Percentiles rank a stretch among this genome's conserved stretches.
Evolutionary conservation across 2,113 vertebrate genomes (phyloP).

Genomic region (Boulengeromyrus knoepffleri): DNA sequence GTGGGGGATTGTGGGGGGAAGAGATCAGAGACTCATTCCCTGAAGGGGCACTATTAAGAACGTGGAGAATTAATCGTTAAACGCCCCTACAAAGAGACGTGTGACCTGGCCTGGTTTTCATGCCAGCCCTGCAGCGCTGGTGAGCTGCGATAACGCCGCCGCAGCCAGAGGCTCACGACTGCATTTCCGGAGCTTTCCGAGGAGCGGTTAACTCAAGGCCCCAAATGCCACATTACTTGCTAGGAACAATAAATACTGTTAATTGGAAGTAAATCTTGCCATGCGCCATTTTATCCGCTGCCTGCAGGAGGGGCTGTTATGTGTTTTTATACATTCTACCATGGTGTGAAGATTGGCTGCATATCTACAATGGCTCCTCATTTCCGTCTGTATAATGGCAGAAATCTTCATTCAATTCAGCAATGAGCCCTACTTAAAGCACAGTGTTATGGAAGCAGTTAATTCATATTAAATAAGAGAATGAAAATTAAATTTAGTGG

Average conservation of each 20-base stretch:
- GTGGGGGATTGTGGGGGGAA: neutral
- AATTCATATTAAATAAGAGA: neutral
- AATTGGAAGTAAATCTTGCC: slow-evolving; percentile 11
- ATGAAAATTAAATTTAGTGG: neutral
- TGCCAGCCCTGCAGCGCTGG: neutral
- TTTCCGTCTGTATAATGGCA: neutral
- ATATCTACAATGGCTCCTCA: neutral
- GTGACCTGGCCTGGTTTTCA: neutral
- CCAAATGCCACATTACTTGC: neutral
- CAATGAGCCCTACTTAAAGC: neutral
- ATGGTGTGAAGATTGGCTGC: neutral
- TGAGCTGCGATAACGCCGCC: neutral
- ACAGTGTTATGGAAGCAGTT: neutral
- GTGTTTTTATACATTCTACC: neutral
- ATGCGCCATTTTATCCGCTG: neutral
- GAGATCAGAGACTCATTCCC: neutral
- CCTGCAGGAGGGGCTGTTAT: neutral
- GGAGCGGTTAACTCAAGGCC: neutral
- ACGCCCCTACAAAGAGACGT: neutral
- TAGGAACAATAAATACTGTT: slow-evolving; percentile 15
- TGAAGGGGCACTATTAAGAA: neutral
- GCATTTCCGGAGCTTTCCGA: neutral
- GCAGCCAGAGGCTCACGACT: no score
- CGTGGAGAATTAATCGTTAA: neutral
- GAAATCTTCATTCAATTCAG: neutral